Base-by-base conservation (phyloP, 2,888 invertebrate species). In the Lithophane ornitopus region DNA sequence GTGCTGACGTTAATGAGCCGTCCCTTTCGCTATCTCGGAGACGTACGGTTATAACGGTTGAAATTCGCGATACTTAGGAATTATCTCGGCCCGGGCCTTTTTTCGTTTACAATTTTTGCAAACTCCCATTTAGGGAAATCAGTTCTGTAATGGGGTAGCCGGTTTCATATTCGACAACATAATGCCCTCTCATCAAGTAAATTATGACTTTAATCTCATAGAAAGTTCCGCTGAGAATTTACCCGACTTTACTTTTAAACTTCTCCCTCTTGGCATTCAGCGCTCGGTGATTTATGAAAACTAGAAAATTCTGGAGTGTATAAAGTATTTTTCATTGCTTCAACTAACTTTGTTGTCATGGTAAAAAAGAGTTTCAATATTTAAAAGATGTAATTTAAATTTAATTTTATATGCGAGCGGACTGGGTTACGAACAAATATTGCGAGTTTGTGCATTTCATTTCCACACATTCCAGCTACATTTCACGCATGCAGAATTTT, bases 1-100 rank as follows among this genome's bases (percentile, higher is more conserved):
- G 90, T 88, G 93, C 89, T 95, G 96, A 96, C 95, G 93, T 93
- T 95, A 96, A 96, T 95, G 95, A 95, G 93, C 91, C 92, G 94
- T 92, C 93, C 94, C 92, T 94, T 94, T 93, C 92, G 92, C 93
- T 95, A 95, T 95, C 95, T 94, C 87, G 87, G 91, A 94, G 93
- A 95, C 91, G 94, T 93, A 95, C 94, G 94, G 92, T 94, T 94
- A 94, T 94, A 88, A 90, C 91, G 89, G 89, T 84, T 84, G 89
- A 91, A 91, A 90, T 91, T 91, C 91, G 90, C 92, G 89, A 92
- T 93, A 92, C 92, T 93, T 89, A 90, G 89, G 90, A 91, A 92
- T 93, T 94, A 93, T 93, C 91, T 90, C 86, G 90, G 87, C 88
- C 88, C 87, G 83, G 77, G 82, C 75, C 85, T 90, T 90, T 90